Evolutionary conservation across 1,140 invertebrate genomes (phyloP), one percentile per base, ranked within the genome.

Genomic region (Bombus breviceps): DNA sequence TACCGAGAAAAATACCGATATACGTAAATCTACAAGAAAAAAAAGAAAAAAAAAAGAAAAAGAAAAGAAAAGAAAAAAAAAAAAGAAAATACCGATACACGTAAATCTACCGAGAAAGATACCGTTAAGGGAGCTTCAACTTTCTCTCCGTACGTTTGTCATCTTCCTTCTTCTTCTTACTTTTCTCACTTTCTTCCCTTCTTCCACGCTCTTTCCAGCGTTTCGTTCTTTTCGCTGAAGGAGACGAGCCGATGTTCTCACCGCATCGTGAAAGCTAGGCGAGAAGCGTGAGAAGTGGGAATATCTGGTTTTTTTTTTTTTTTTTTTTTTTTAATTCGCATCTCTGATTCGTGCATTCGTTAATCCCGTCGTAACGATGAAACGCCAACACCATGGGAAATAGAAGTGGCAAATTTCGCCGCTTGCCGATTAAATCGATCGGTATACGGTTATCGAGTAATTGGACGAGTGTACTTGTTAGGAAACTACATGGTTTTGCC

Each of bases 111-210:
- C 59, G 25, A 34, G 32, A 64, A 39, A 76, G 43, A 78, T 88
- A 88, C 77, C 86, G 77, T 88, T 85, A 83, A 74, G 74, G 77
- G 78, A 86, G 64, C 69, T 72, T 59, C 68, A 47, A 71, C 53
- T 86, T 43, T 57, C 43, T 41, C 62, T 69, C 64, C 69, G 34
- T 66, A 57, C 32, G 41, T 28, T 32, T n/a, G n/a, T 18, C 9
- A 18, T 25, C 10, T 32, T 79, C 43, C 12, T 22, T 28, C 13
- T 68, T 34, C 62, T 43, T 47, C 15, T 3, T 78, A n/a, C 25
- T 12, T 34, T 22, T 41, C n/a, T 80, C 78, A 80, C 43, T 74
- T 64, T 41, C 47, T 25, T 79, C 57, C 47, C 53, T n/a, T 12
- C 37, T 59, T 57, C 43, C 28, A 22, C 22, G 71, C 43, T 74